Conservation (phyloP, 2,797 vertebrate species). For the Luscinia luscinia region DNA sequence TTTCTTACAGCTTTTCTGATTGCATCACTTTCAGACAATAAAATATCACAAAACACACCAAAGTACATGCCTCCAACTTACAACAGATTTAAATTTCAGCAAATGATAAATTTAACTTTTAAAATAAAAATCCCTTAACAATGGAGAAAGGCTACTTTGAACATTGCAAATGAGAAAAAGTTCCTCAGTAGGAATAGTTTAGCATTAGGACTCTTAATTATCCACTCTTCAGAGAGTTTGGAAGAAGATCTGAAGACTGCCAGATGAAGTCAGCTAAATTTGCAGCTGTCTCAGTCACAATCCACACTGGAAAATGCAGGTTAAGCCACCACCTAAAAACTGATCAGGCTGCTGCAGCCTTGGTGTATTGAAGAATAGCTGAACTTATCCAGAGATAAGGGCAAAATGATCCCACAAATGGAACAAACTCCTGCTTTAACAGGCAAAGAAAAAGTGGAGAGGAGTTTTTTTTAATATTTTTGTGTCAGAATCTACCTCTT, state of each 20-base stretch:
- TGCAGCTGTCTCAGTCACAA: neutral
- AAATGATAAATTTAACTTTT: neutral
- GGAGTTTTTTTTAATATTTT: neutral
- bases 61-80: neutral
- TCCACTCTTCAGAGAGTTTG: neutral
- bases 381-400: neutral
- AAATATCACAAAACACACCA: neutral
- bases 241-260: neutral
- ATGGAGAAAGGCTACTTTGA: neutral
- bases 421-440: neutral
- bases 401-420: neutral
- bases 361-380: neutral
- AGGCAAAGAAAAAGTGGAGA: neutral
- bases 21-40: neutral
- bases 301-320: neutral
- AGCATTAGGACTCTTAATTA: neutral
- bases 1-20: slow-evolving; percentile 41
- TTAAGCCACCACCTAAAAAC: neutral
- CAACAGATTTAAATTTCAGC: neutral
- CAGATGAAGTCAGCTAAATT: neutral
- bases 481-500: neutral
- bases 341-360: neutral
- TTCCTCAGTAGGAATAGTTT: neutral
- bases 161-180: neutral
- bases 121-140: neutral